Evolutionary conservation across 2,797 vertebrate genomes (phyloP).

Genomic region (Spinus pinus): DNA sequence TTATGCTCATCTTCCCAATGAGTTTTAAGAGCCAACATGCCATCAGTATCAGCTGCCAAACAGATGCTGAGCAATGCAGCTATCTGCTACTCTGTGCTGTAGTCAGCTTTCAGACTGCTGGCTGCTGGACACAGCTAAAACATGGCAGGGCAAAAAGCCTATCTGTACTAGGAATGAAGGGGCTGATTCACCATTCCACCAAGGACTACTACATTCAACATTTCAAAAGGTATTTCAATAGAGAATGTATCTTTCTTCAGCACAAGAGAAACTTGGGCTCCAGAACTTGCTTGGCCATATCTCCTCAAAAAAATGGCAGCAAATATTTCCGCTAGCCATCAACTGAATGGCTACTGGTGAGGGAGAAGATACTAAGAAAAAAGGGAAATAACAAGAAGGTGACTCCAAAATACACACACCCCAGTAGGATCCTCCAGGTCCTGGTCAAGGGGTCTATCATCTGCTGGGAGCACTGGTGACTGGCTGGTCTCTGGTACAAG

Average conservation of each 20-base stretch:
- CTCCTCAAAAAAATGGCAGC: background rate
- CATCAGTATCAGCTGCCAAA: background rate
- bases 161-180: background rate
- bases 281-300: background rate
- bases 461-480: conserved; percentile 59
- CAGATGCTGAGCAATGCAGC: background rate
- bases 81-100: background rate
- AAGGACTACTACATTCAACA: background rate
- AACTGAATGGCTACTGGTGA: background rate
- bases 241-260: background rate
- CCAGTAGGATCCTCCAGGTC: background rate
- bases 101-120: background rate
- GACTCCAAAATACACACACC: background rate
- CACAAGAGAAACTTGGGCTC: background rate
- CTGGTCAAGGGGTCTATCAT: background rate
- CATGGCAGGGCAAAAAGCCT: background rate
- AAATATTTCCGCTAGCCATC: background rate
- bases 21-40: background rate
- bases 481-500: background rate
- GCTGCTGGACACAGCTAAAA: background rate
- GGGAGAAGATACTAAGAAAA: background rate
- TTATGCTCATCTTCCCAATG: background rate
- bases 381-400: background rate
- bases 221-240: background rate
- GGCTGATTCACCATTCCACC: background rate